Evolutionary conservation across 1,140 invertebrate genomes (phyloP).

Genomic region (Dinoponera quadriceps): DNA sequence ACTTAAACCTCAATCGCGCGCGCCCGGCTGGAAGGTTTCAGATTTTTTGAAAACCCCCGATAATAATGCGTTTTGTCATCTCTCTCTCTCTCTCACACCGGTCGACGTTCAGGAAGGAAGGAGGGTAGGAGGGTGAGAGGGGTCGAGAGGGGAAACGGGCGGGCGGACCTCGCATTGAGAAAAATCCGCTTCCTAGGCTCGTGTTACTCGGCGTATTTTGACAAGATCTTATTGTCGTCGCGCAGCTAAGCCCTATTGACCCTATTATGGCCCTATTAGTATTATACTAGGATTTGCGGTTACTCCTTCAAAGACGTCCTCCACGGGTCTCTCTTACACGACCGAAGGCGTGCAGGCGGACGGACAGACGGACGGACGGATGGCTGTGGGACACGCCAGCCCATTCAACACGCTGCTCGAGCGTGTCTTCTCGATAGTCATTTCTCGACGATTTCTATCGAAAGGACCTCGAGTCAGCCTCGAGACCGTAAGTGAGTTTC

Average conservation of each 20-base stretch:
- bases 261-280: slow-evolving; percentile 86
- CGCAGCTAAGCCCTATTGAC: slow-evolving; percentile 84
- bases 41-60: slow-evolving; percentile 80
- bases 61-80: slow-evolving; percentile 62
- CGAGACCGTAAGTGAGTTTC: not conserved
- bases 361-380: slow-evolving; percentile 40
- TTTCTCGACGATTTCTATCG: slow-evolving; percentile 54
- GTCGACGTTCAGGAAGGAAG: slow-evolving; percentile 51
- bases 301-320: slow-evolving; percentile 78
- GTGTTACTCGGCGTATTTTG: slow-evolving; percentile 85
- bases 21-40: slow-evolving; percentile 75
- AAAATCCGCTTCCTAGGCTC: slow-evolving; percentile 85
- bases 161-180: slow-evolving; percentile 79
- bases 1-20: slow-evolving; percentile 81
- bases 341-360: slow-evolving; percentile 60
- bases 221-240: slow-evolving; percentile 85
- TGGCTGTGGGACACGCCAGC: slow-evolving; percentile 23
- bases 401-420: slow-evolving; percentile 47
- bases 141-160: slow-evolving; percentile 60
- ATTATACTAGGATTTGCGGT: slow-evolving; percentile 85
- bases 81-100: slow-evolving; percentile 7
- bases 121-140: slow-evolving; percentile 56
- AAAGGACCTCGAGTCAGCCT: slow-evolving; percentile 38
- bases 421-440: slow-evolving; percentile 41
- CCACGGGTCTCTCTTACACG: slow-evolving; percentile 74